A percentile compares a stretch with the other conserved stretches of the same genome.
phyloP scores from a whole-genome alignment of 2,113 vertebrate species.

The Tachuris rubrigastra region DNA sequence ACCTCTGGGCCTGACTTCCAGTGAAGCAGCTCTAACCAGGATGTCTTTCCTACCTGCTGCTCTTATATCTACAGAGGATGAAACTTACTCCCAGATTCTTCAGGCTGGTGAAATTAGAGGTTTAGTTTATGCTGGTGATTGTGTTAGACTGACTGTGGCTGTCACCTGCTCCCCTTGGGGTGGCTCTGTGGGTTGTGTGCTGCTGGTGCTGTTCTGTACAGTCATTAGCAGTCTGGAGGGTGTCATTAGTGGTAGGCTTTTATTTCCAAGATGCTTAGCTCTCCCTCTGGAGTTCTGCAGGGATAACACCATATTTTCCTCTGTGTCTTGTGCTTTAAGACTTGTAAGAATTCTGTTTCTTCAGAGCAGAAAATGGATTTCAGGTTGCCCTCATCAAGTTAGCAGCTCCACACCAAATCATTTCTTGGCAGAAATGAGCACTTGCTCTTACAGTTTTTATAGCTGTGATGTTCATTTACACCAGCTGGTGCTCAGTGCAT shows the following conservation, averaged over 20 bases:
- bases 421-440: not conserved
- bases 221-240: not conserved
- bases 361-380: not conserved
- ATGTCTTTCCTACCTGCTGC: not conserved
- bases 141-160: not conserved
- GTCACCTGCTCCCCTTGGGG: not conserved
- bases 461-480: not conserved
- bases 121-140: not conserved
- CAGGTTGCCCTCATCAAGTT: not conserved
- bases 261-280: not conserved
- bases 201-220: not conserved
- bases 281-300: not conserved
- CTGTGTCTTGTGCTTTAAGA: not conserved
- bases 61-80: not conserved
- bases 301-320: not conserved
- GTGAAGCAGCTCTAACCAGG: rapidly evolving
- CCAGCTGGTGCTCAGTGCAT: not conserved
- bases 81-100: not conserved
- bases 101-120: not conserved
- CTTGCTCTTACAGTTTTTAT: not conserved
- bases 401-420: not conserved
- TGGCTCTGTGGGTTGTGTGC: not conserved
- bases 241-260: not conserved
- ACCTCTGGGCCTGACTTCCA: not conserved
- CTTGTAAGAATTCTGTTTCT: not conserved